Percentiles rank a stretch among this genome's conserved stretches.
Conservation (phyloP, 2,888 invertebrate species). For the Lysandra bellargus region DNA sequence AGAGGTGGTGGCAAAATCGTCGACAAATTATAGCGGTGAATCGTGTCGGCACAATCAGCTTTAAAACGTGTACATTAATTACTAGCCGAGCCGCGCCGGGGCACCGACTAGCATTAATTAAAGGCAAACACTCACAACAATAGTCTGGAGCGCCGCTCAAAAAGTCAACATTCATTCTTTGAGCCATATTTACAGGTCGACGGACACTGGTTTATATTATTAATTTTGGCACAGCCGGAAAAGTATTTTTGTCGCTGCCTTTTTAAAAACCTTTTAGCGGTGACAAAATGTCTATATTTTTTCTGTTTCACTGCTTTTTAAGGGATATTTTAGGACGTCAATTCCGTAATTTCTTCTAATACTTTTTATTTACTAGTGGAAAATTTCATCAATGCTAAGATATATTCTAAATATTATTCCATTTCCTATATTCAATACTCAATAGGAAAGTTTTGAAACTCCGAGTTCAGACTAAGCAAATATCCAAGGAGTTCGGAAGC, state of each 20-base stretch:
- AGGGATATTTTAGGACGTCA: neutral
- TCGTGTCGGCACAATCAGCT: slow-evolving; percentile 37
- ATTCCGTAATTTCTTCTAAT: neutral
- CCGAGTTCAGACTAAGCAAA: neutral
- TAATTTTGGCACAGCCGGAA: slow-evolving; percentile 3
- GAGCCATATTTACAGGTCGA: slow-evolving; percentile 19
- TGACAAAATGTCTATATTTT: neutral
- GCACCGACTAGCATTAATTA: slow-evolving; percentile 43
- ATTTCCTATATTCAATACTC: neutral
- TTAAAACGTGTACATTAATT: slow-evolving; percentile 43
- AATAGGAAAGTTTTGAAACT: neutral
- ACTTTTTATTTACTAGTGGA: neutral
- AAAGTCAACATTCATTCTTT: slow-evolving; percentile 37
- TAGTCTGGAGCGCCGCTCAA: slow-evolving; percentile 30
- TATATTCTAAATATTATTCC: neutral
- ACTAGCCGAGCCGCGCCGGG: slow-evolving; percentile 38
- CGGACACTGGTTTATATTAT: neutral
- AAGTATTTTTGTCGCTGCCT: neutral
- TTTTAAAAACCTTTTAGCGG: neutral
- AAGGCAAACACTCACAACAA: slow-evolving; percentile 43
- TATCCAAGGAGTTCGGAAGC: neutral
- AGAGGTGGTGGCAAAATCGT: neutral
- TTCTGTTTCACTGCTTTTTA: neutral
- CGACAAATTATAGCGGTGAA: slow-evolving; percentile 25
- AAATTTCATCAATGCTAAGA: neutral